Conservation (phyloP, 2,797 vertebrate species). For the Tenualosa ilisha region DNA sequence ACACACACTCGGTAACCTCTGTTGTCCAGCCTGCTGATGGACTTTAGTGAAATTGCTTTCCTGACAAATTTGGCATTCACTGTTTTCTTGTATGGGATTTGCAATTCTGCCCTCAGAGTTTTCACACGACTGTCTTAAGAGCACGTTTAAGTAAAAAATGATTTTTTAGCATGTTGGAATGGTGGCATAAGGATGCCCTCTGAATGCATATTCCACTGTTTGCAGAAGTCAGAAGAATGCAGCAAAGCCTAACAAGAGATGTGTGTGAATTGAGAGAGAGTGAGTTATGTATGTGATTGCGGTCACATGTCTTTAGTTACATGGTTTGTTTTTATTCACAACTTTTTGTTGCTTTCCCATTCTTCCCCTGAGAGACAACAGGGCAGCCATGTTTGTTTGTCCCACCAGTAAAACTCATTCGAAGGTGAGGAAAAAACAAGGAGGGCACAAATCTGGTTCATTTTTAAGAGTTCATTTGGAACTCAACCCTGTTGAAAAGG, state of each 20-base stretch:
- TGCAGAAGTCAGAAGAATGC: not conserved
- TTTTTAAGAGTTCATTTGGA: not conserved
- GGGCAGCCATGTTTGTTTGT: not conserved
- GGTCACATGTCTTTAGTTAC: not conserved
- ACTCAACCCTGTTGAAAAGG: not conserved
- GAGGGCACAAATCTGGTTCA: not conserved
- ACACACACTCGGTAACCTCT: no score
- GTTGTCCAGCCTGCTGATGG: no score
- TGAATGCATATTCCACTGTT: not conserved
- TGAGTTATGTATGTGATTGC: not conserved
- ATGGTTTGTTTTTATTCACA: not conserved
- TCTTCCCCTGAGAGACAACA: not conserved
- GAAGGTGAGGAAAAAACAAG: not conserved
- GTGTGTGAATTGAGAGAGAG: conserved; percentile 9
- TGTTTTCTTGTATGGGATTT: no score
- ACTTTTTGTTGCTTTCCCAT: not conserved
- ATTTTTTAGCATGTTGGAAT: not conserved
- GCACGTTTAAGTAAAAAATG: no score
- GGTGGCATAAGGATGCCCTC: not conserved
- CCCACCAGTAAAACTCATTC: not conserved
- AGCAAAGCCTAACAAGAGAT: not conserved
- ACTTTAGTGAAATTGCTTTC: no score
- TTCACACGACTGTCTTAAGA: no score
- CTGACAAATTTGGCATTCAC: no score
- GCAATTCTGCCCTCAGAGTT: no score